phyloP scores from a whole-genome alignment of 2,797 vertebrate species.

The Valencia hispanica region DNA sequence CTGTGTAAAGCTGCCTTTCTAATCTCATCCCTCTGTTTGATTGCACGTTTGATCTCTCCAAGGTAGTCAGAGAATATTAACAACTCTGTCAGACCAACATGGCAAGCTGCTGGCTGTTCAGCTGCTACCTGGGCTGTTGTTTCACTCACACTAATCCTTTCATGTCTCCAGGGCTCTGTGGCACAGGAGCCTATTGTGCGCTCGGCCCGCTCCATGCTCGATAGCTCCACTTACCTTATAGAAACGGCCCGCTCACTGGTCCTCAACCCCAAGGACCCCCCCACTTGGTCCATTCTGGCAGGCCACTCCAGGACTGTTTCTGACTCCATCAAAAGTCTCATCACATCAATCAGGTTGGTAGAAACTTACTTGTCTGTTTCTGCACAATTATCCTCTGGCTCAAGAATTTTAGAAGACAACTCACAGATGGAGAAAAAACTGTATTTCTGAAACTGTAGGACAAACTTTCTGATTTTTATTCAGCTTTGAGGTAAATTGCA shows the following conservation, averaged over 20 bases:
- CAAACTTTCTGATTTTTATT: slow-evolving; percentile 29
- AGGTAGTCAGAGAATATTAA: slow-evolving; percentile 65
- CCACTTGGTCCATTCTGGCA: slow-evolving; percentile 94
- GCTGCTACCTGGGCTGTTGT: slow-evolving; percentile 44
- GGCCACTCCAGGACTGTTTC: slow-evolving; percentile 97
- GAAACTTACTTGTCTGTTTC: slow-evolving; percentile 34
- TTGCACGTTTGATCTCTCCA: slow-evolving; percentile 67
- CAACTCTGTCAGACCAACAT: slow-evolving; percentile 48
- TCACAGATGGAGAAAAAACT: slow-evolving; percentile 14
- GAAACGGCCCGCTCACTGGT: slow-evolving; percentile 93
- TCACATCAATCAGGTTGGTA: slow-evolving; percentile 95
- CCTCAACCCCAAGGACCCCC: slow-evolving; percentile 97
- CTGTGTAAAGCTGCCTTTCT: slow-evolving; percentile 68
- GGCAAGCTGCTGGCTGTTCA: slow-evolving; percentile 25
- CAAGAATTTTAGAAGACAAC: slow-evolving; percentile 10
- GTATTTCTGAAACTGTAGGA: slow-evolving; percentile 15
- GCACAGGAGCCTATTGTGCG: slow-evolving; percentile 95
- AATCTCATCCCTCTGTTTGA: slow-evolving; percentile 67
- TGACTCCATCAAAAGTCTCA: slow-evolving; percentile 98
- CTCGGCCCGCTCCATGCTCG: slow-evolving; percentile 95
- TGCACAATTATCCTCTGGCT: slow-evolving; percentile 37
- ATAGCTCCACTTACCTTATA: slow-evolving; percentile 92
- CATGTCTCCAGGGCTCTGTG: slow-evolving; percentile 85
- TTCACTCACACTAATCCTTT: slow-evolving; percentile 38
- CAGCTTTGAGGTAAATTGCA: slow-evolving; percentile 47